phyloP scores from a whole-genome alignment of 1,140 invertebrate genomes.

The Caenorhabditis inopinata region DNA sequence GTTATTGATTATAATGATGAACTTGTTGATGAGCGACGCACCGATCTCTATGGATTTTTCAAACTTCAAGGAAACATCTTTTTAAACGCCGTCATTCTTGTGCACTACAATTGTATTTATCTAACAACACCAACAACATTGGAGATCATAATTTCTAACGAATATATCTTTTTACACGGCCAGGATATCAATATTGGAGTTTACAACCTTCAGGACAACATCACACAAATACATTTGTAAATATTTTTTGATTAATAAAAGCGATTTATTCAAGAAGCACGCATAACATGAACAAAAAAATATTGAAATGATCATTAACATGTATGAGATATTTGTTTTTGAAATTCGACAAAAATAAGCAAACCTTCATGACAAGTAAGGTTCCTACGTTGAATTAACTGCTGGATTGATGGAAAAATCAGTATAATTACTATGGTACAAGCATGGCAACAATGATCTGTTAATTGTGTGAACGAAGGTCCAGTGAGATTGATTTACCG shows the following conservation, averaged over 20 bases:
- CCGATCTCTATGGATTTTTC: constrained; percentile 47
- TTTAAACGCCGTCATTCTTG: constrained; percentile 52
- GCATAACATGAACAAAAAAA: no score
- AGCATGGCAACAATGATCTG: no score
- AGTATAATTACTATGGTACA: no score
- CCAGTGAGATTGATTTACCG: neutral
- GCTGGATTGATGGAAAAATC: no score
- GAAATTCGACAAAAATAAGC: no score
- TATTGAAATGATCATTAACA: no score
- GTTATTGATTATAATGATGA: constrained; percentile 53
- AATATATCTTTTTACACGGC: constrained; percentile 45
- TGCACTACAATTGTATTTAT: constrained; percentile 61
- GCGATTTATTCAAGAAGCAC: no score
- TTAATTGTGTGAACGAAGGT: no score
- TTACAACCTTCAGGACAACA: constrained; percentile 57
- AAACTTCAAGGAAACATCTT: constrained; percentile 47
- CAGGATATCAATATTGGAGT: constrained; percentile 57
- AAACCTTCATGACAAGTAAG: no score
- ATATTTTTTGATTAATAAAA: no score
- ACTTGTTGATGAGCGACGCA: constrained; percentile 49
- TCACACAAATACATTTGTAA: constrained; percentile 58
- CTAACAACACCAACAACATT: constrained; percentile 53
- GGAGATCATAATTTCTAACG: constrained; percentile 44
- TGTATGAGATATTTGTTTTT: no score
- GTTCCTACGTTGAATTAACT: no score